Evolutionary conservation across 2,113 vertebrate species (phyloP).

Genomic region (Coreoperca whiteheadi): DNA sequence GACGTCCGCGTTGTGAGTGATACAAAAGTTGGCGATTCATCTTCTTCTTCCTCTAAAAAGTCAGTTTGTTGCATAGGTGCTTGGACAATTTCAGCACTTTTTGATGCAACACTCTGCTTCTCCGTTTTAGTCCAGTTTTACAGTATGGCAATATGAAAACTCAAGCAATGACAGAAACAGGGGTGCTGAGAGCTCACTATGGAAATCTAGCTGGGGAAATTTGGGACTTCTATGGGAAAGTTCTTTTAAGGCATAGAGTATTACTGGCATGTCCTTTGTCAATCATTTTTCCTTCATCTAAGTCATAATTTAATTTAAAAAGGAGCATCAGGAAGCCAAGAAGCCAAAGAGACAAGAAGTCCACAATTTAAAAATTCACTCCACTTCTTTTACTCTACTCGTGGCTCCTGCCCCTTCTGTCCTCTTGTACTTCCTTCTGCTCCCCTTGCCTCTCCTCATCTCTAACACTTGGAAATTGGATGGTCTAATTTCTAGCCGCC

Average conservation of each 20-base stretch:
- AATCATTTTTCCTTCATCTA: conserved; percentile 1
- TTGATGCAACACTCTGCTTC: background rate
- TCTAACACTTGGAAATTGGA: conserved; percentile 65
- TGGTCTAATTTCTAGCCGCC: conserved; percentile 64
- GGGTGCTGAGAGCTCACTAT: background rate
- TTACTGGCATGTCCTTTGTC: background rate
- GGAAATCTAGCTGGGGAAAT: background rate
- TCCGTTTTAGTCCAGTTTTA: background rate
- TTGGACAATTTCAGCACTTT: background rate
- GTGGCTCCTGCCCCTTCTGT: conserved; percentile 23
- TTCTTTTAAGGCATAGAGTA: background rate
- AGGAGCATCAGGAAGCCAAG: background rate
- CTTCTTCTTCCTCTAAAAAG: background rate
- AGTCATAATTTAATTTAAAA: conserved; percentile 4
- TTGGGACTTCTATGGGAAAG: background rate
- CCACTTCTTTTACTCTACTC: conserved; percentile 16
- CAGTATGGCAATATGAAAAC: background rate
- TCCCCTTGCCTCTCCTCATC: conserved; percentile 49
- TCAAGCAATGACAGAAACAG: background rate
- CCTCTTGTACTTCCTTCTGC: conserved; percentile 45
- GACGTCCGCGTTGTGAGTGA: background rate
- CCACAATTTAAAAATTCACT: conserved; percentile 19
- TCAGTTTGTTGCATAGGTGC: background rate
- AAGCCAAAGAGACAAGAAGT: conserved; percentile 26
- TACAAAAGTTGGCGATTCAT: background rate